Base-by-base conservation (phyloP, 2,113 vertebrate species). In the Ageneiosus marmoratus region DNA sequence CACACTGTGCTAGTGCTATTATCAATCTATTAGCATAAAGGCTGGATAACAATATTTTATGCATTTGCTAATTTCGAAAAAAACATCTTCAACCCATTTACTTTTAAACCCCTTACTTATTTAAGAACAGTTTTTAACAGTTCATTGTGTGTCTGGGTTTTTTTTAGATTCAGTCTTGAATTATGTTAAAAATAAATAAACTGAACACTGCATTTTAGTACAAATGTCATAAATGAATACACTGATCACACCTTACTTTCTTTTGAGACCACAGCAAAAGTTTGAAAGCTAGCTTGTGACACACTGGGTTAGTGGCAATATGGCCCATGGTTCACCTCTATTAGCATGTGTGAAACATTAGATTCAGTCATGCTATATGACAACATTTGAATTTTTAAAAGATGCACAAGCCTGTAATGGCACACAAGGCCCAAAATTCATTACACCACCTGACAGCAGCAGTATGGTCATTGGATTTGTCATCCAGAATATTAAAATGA, bases 401-500 rank as follows among this genome's bases (percentile, higher is more conserved):
- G 73, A 86, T 50, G 34, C 69, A 37, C 24, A 7, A 7, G 22
- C 72, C 60, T 18, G 41, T 65, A 44, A 67, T 56, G 58, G 77
- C 79, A 82, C 60, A 41, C 60, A 51, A 58, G 65, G 65, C 27
- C 69, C 56, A 62, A 73, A 86, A 80, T 88, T 79, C 82, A 84
- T 88, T 80, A 85, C 55, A 55, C 67, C 48, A 63, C 79, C 56
- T 82, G 82, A 86, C 50, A 50, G 79, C 29, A 15, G 77, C 83
- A 63, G 78, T 48, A 50, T 46, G 53, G 79, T 88, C 83, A 84
- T 88, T 79, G 73, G 80, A 87, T 87, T 77, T 73, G 82, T 90
- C 81, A 76, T 63, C 79, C 81, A 48, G 86, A 88, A 87, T 88
- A 90, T 91, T 86, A 89, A 29, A 88, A 91, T 89, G 88, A 81